Percentiles rank a stretch among this genome's conserved stretches.
These are phyloP conservation scores for Cyphomyrus plagiostoma DNA, from an alignment of 2,113 vertebrate genomes.

Conservation along the genomic window DNA sequence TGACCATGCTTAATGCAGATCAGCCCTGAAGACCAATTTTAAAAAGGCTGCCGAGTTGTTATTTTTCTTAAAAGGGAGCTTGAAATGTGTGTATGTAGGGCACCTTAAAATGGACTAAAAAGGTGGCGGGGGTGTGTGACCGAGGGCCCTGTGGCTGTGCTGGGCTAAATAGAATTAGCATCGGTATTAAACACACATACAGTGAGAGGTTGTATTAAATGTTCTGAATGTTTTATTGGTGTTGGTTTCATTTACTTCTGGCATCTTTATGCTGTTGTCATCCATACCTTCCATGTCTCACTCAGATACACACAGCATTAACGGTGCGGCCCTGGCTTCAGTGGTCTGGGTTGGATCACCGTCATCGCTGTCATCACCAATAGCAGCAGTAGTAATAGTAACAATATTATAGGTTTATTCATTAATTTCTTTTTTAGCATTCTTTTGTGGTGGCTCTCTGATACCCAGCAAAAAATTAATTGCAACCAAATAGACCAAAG, in stretches of 20 bases:
- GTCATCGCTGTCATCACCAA: slow-evolving; percentile 38
- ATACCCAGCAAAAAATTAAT: slow-evolving; percentile 42
- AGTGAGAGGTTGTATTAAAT: slow-evolving; percentile 66
- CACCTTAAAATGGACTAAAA: neutral
- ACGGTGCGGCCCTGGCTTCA: slow-evolving; percentile 38
- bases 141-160: neutral
- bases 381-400: slow-evolving; percentile 5
- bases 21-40: neutral
- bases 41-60: neutral
- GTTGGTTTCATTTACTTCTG: slow-evolving; percentile 63
- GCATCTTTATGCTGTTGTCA: slow-evolving; percentile 56
- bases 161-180: neutral
- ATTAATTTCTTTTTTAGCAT: neutral
- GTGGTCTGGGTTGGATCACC: slow-evolving; percentile 4
- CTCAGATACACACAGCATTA: slow-evolving; percentile 45
- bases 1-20: neutral
- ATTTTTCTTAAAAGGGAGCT: neutral
- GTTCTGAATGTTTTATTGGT: slow-evolving; percentile 76
- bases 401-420: slow-evolving; percentile 9
- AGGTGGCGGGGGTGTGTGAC: neutral
- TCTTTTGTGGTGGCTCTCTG: slow-evolving; percentile 37
- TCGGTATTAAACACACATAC: slow-evolving; percentile 43
- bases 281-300: slow-evolving; percentile 41
- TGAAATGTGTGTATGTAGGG: neutral
- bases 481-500: slow-evolving; percentile 47